A percentile compares a stretch with the other conserved stretches of the same genome.
Evolutionary conservation across 2,113 vertebrate species (phyloP).

Genomic region (Catharus fuscescens): DNA sequence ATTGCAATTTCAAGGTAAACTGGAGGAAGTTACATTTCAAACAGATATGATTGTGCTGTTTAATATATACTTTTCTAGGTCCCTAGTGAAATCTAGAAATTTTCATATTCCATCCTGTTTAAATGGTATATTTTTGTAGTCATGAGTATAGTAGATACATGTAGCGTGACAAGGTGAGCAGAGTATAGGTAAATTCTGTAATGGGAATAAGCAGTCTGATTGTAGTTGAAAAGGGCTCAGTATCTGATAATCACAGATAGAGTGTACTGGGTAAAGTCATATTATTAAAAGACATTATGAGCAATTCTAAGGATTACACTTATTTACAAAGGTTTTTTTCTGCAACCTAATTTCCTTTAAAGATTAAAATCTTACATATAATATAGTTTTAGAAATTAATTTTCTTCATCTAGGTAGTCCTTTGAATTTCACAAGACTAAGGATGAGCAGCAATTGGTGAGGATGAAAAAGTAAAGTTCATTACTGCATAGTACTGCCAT

Average conservation of each 20-base stretch:
- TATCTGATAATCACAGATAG: not conserved
- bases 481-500: not conserved
- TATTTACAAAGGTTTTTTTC: not conserved
- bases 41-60: not conserved
- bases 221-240: not conserved
- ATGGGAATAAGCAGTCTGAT: not conserved
- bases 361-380: not conserved
- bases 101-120: not conserved
- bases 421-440: not conserved
- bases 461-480: not conserved
- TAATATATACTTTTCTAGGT: not conserved
- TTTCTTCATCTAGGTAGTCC: not conserved
- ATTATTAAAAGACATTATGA: not conserved
- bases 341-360: not conserved
- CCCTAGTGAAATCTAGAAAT: not conserved
- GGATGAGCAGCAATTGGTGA: not conserved
- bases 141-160: not conserved
- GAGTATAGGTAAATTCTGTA: not conserved
- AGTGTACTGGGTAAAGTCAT: not conserved
- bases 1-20: constrained; percentile 91
- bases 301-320: not conserved
- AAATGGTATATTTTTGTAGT: not conserved
- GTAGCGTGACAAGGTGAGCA: not conserved
- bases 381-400: not conserved
- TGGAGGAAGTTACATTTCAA: not conserved